Conservation (phyloP, 2,888 invertebrate genomes). For the Vannuccia rotundouncinata region DNA sequence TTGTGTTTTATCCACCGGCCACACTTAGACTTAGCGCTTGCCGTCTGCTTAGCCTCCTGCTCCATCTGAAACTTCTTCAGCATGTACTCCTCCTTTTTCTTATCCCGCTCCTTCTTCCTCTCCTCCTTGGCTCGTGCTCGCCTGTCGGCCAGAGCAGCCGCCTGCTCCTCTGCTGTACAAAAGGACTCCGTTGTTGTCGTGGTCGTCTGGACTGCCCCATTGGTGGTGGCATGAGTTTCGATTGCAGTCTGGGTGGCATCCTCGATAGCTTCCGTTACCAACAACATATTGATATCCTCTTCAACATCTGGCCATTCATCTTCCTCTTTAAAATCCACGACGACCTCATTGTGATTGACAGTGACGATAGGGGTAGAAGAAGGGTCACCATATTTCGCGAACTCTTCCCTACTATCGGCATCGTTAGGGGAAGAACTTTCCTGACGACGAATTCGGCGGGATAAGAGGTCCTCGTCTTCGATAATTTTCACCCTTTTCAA, state of each 20-base stretch:
- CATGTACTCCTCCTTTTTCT: conserved; percentile 39
- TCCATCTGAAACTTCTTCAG: conserved; percentile 37
- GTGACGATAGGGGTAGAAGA: not conserved
- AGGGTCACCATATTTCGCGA: not conserved
- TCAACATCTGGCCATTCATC: not conserved
- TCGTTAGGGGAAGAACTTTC: not conserved
- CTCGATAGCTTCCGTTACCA: not conserved
- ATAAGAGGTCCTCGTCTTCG: not conserved
- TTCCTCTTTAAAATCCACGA: not conserved
- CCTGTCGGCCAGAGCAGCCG: not conserved
- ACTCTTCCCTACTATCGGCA: not conserved
- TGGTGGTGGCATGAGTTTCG: not conserved
- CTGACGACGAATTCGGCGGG: not conserved
- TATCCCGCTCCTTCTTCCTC: conserved; percentile 41
- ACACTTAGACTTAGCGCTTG: conserved; percentile 36
- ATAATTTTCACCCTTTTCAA: not conserved
- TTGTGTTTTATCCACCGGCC: conserved; percentile 39
- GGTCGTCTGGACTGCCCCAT: not conserved
- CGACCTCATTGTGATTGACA: not conserved
- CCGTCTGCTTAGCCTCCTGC: conserved; percentile 33
- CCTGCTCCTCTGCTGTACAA: not conserved
- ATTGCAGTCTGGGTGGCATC: not conserved
- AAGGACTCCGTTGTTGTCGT: not conserved
- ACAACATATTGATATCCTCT: not conserved
- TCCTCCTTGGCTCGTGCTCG: conserved; percentile 34